A percentile compares a stretch with the other conserved stretches of the same genome.
phyloP scores from a whole-genome alignment of 2,797 vertebrate genomes.

The Sebastes baramenuke region DNA sequence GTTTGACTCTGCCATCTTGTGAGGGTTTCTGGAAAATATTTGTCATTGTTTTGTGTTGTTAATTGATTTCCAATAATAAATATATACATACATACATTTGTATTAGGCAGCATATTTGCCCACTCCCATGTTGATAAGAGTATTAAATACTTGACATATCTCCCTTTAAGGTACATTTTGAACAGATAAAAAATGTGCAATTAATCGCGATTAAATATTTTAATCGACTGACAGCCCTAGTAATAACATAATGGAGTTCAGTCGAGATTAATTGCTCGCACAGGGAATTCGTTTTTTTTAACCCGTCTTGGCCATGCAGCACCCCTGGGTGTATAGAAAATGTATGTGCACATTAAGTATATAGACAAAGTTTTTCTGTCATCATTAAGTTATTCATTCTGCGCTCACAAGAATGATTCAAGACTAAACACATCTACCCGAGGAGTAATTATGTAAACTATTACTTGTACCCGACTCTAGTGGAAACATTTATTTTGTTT shows the following conservation, averaged over 20 bases:
- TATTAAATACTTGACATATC: too few relatives aligned
- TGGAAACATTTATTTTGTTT: neutral
- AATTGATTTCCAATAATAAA: too few relatives aligned
- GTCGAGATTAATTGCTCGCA: neutral
- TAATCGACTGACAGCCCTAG: neutral
- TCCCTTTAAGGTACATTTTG: too few relatives aligned
- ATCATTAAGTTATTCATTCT: neutral
- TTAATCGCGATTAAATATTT: too few relatives aligned
- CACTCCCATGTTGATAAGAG: too few relatives aligned
- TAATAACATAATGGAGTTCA: neutral
- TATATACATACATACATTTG: too few relatives aligned
- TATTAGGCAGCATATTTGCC: too few relatives aligned
- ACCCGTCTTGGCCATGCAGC: neutral
- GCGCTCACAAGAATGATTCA: neutral
- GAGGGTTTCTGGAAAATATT: too few relatives aligned
- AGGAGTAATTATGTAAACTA: neutral
- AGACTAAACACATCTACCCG: neutral
- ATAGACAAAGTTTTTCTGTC: neutral
- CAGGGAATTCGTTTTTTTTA: neutral
- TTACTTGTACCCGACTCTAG: neutral
- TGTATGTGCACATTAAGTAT: neutral
- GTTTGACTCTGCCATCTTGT: too few relatives aligned
- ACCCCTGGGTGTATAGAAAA: neutral
- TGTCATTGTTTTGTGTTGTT: too few relatives aligned
- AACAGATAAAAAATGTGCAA: too few relatives aligned